Evolutionary conservation across 2,888 invertebrate species (phyloP), one percentile per base, ranked within the genome.

Genomic region (Volucella zonaria): DNA sequence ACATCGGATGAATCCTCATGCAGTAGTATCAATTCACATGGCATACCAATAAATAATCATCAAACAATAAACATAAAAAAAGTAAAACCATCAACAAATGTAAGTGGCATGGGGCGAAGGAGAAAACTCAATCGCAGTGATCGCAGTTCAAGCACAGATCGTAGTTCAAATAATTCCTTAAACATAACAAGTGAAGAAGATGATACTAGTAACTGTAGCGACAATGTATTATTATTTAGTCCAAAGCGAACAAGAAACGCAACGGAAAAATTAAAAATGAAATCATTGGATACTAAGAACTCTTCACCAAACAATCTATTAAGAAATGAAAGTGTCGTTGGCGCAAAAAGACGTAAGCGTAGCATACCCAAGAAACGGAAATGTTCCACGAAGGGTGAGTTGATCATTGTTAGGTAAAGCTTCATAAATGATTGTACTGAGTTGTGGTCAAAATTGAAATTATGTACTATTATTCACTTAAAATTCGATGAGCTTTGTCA

Each of bases 281-380:
- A 85, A 68, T 47, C 58, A 3, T n/a, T 80, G n/a, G 47, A 77
- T 11, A 12, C 62, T n/a, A 81, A 81, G 15, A 47, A 43, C 43
- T 38, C 38, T 43, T 40, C 76, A 9, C 18, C 64, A 14, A 12
- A 18, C n/a, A 66, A 59, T 47, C 54, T 80, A 47, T 58, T 23
- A 2, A 59, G 15, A 47, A 77, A 52, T 15, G 81, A 68, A 31
- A 73, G 61, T n/a, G 49, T 85, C 38, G 73, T 85, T 1, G 85
- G 85, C 47, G 85, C 85, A 3, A 81, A 77, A 23, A 61, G 77
- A 11, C 66, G 85, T 47, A 85, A 85, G 54, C 85, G 85, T 47
- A 85, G 81, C 42, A 85, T 81, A 81, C 85, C 85, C 43, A 85
- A 85, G 62, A 85, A 85, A 68, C 45, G 85, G 58, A 85, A 85